Base-by-base conservation (phyloP, 2,113 vertebrate species). In the Gnathonemus echidnorhynchus region DNA sequence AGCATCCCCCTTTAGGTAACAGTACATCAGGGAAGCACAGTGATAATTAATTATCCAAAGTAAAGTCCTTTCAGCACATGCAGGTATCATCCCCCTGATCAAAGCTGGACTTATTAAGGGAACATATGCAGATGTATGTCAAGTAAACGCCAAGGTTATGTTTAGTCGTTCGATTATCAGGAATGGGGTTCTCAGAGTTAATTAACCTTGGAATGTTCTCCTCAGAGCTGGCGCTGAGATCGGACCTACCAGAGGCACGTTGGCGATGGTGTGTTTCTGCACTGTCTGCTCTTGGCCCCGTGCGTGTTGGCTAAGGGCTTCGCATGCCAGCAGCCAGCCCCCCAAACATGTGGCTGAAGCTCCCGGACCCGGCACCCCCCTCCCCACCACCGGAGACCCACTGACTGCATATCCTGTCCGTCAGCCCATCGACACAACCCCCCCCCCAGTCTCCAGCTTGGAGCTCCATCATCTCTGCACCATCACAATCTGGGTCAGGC, bases 121-220 rank as follows among this genome's bases (percentile, higher is more conserved):
- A 85, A 11, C 17, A 24, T 42, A 46, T 48, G 42, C 8, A 48
- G 17, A 85, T 48, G 39, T 48, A n/a, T 85, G 17, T 39, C 13
- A 85, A n/a, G 45, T 46, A 85, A 85, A 45, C 10, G 2, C 83
- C 83, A 85, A 85, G 83, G 83, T 85, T 45, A 46, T 39, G 17
- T 77, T 77, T 17, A 46, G 83, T n/a, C 42, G 6, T 84, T 48
- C 5, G 42, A 24, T 85, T 24, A 85, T 21, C 39, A 85, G 19
- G 39, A 45, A 85, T n/a, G 5, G 21, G 21, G 21, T 21, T 85
- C 3, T 48, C 21, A 85, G 83, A 85, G 42, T 85, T 48, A 21
- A 85, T 85, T 48, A 85, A 85, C 42, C 39, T 85, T 15, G 21
- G 42, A 85, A 85, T 85, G 83, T 85, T 46, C 83, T 84, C 80